Percentiles rank a stretch among this genome's conserved stretches.
Conservation (phyloP, 2,888 invertebrate genomes). For the Eristalis pertinax region DNA sequence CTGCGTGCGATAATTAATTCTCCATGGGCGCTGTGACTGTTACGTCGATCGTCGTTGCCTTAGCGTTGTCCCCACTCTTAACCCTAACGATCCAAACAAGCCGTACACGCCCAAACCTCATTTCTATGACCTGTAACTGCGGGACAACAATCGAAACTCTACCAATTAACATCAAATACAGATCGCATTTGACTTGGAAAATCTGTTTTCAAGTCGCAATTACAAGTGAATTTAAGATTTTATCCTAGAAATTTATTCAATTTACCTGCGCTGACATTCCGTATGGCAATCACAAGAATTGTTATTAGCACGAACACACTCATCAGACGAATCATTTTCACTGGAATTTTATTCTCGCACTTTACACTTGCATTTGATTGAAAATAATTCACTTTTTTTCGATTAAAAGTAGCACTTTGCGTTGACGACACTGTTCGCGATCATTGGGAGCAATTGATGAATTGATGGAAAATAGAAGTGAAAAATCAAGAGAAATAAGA, state of each 20-base stretch:
- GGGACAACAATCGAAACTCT: background rate
- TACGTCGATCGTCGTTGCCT: slow-evolving; percentile 68
- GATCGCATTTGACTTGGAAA: background rate
- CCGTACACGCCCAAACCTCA: slow-evolving; percentile 67
- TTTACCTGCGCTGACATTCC: slow-evolving; percentile 68
- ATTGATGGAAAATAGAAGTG: slow-evolving; percentile 1
- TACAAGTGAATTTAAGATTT: slow-evolving; percentile 12
- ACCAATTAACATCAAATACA: background rate
- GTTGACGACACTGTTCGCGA: slow-evolving; percentile 3
- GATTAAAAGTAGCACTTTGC: slow-evolving; percentile 31
- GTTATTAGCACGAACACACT: slow-evolving; percentile 55
- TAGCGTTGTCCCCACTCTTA: slow-evolving; percentile 61
- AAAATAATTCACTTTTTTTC: slow-evolving; percentile 30
- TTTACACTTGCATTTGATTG: slow-evolving; percentile 50
- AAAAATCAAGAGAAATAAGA: slow-evolving; percentile 14
- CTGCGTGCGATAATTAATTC: slow-evolving; percentile 43
- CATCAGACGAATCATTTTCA: slow-evolving; percentile 66
- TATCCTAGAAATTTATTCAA: slow-evolving; percentile 20
- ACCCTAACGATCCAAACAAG: slow-evolving; percentile 64
- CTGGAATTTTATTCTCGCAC: slow-evolving; percentile 36
- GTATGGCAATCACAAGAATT: slow-evolving; percentile 52
- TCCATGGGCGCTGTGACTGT: slow-evolving; percentile 21
- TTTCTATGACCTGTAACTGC: slow-evolving; percentile 15
- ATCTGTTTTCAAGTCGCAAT: background rate
- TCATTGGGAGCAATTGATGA: slow-evolving; percentile 29